A percentile compares a stretch with the other conserved stretches of the same genome.
Evolutionary conservation across 2,113 vertebrate genomes (phyloP).

Genomic region (Protobothrops mucrosquamatus): DNA sequence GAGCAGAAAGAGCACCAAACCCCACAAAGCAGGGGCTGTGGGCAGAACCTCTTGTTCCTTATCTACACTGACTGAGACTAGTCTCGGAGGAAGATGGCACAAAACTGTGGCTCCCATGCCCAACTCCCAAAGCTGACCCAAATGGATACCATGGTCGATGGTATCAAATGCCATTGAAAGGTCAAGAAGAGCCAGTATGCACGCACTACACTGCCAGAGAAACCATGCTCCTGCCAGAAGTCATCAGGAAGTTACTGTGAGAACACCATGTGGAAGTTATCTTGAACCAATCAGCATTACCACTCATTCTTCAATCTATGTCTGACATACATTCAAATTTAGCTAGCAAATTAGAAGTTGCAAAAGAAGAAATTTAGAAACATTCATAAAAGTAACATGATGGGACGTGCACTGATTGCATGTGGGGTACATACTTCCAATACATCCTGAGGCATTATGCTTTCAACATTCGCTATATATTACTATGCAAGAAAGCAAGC

Average conservation of each 20-base stretch:
- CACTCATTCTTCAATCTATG: conserved; percentile 31
- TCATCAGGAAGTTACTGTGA: not conserved
- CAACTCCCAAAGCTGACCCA: not conserved
- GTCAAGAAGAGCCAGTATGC: not conserved
- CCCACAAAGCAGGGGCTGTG: not conserved
- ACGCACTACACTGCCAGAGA: not conserved
- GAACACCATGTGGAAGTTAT: not conserved
- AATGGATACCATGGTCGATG: not conserved
- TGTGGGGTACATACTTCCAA: conserved; percentile 5
- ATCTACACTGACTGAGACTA: not conserved
- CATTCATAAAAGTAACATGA: conserved; percentile 35
- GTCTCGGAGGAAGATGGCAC: not conserved
- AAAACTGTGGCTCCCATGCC: not conserved
- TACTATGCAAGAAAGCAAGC: not conserved
- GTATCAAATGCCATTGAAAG: not conserved
- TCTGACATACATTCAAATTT: conserved; percentile 21
- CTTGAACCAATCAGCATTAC: not conserved
- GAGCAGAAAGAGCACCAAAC: not conserved
- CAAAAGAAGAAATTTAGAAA: conserved; percentile 40
- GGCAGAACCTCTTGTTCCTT: not conserved
- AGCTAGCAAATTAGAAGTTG: conserved; percentile 30
- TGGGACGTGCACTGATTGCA: conserved; percentile 17
- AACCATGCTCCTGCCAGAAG: not conserved
- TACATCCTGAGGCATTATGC: conserved; percentile 17
- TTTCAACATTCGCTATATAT: conserved; percentile 29